A percentile compares a stretch with the other conserved stretches of the same genome.
Conservation (phyloP, 1,140 invertebrate genomes). For the Sinella curviseta region DNA sequence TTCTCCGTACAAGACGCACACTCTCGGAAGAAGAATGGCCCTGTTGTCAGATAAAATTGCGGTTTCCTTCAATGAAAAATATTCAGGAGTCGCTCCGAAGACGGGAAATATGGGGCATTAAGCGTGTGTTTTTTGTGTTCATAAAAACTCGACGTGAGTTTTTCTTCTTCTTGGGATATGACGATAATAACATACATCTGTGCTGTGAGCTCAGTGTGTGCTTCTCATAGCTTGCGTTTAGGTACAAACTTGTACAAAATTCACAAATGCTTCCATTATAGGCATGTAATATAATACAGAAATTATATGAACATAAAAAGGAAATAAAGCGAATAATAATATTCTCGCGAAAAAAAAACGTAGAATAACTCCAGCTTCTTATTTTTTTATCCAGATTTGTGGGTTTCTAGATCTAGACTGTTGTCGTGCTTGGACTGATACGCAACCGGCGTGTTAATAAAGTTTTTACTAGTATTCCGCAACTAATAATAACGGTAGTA, state of each 20-base stretch:
- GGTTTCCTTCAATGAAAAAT: conserved; percentile 1
- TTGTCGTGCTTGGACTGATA: not conserved
- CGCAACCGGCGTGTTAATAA: no score
- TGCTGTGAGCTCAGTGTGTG: no score
- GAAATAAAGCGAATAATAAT: not conserved
- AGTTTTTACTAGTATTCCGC: no score
- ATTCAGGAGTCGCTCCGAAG: not conserved
- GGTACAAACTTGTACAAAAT: no score
- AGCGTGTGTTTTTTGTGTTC: not conserved
- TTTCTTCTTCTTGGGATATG: not conserved
- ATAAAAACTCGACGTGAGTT: conserved; percentile 13
- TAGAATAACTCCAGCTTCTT: not conserved
- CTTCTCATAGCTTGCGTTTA: no score
- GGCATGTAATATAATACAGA: no score
- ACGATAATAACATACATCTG: not conserved
- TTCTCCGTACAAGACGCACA: not conserved
- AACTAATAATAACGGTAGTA: no score
- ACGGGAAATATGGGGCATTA: conserved; percentile 16
- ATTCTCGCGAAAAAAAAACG: not conserved
- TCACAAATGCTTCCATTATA: no score
- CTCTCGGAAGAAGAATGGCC: not conserved
- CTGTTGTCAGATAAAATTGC: conserved; percentile 21
- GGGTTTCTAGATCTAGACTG: not conserved
- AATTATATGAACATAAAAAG: not conserved
- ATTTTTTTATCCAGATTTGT: not conserved